Conservation (phyloP, 1,140 invertebrate genomes). For the Orius laevigatus region DNA sequence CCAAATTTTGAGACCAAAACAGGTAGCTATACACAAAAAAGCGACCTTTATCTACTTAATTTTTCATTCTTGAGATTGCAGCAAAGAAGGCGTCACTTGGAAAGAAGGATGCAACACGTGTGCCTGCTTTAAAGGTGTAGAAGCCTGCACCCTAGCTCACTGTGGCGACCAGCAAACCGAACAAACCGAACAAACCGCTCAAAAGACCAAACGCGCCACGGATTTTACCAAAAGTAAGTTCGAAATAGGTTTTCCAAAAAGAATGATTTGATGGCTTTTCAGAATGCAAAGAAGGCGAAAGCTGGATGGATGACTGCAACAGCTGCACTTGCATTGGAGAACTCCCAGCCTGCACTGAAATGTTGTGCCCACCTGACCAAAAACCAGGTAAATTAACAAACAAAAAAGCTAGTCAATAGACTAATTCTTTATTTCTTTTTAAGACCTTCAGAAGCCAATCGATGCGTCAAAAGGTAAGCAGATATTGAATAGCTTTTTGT, state of each 20-base stretch:
- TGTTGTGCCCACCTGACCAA: neutral
- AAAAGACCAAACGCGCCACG: neutral
- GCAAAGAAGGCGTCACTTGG: constrained; percentile 3
- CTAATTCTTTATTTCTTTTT: too few species aligned
- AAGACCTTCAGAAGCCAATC: too few species aligned
- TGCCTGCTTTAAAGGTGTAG: neutral
- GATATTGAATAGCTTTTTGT: too few species aligned
- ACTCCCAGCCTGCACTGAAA: constrained; percentile 4
- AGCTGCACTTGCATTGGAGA: neutral
- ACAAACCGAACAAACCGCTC: too few species aligned
- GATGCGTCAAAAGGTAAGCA: too few species aligned
- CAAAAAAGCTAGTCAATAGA: too few species aligned
- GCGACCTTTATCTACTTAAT: neutral
- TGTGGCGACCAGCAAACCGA: neutral
- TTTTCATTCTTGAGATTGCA: neutral
- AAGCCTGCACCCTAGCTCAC: constrained; percentile 1
- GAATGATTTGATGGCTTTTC: too few species aligned
- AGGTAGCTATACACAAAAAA: neutral
- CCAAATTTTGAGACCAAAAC: too few species aligned
- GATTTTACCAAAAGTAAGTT: too few species aligned
- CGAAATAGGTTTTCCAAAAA: too few species aligned
- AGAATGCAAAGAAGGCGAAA: neutral
- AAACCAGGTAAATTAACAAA: too few species aligned
- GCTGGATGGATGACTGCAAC: constrained; percentile 9
- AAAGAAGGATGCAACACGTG: constrained; percentile 7